Evolutionary conservation across 2,113 vertebrate species (phyloP).

Genomic region (Petaurus breviceps): DNA sequence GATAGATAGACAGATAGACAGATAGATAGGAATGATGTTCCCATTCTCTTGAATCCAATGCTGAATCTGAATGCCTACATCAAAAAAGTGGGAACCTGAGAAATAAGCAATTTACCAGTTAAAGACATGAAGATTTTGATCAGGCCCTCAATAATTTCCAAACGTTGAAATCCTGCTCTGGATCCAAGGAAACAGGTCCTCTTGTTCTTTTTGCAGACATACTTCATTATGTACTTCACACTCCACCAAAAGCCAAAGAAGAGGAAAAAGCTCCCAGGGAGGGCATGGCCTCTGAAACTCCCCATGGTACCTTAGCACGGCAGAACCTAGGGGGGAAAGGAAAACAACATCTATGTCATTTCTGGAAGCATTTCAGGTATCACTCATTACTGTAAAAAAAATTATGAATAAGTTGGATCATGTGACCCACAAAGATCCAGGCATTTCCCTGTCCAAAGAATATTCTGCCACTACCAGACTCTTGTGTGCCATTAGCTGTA

Average conservation of each 20-base stretch:
- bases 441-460: neutral
- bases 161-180: conserved; percentile 87
- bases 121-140: conserved; percentile 87
- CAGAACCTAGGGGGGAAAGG: conserved; percentile 36
- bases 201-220: conserved; percentile 90
- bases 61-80: conserved; percentile 10
- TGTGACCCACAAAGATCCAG: neutral
- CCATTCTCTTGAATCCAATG: conserved; percentile 2
- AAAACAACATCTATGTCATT: neutral
- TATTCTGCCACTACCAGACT: neutral
- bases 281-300: conserved; percentile 94
- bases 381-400: neutral
- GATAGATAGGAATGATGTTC: conserved; percentile 7
- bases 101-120: conserved; percentile 85
- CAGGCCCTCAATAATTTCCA: conserved; percentile 91
- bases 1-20: too few species aligned
- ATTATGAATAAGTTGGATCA: neutral
- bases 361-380: conserved; percentile 10
- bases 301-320: conserved; percentile 85
- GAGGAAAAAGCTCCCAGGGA: conserved; percentile 94
- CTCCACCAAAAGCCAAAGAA: conserved; percentile 95
- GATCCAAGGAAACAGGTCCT: conserved; percentile 87
- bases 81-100: conserved; percentile 26
- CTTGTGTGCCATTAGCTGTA: neutral
- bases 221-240: conserved; percentile 89